phyloP scores from a whole-genome alignment of 2,797 vertebrate species.

The Myotis pilosus region DNA sequence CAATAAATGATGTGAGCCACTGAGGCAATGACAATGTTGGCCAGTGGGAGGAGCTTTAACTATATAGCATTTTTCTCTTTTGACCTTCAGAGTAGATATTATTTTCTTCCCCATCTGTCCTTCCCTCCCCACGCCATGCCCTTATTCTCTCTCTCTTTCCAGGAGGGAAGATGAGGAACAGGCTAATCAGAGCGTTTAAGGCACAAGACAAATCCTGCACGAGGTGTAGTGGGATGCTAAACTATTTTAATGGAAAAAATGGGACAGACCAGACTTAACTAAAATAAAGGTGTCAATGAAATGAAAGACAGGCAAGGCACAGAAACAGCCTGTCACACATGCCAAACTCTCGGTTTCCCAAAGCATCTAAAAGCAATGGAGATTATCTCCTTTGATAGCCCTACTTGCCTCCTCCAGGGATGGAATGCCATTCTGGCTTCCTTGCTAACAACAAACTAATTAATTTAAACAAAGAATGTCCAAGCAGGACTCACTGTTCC shows the following conservation, averaged over 20 bases:
- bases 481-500: background rate
- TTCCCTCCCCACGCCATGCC: background rate
- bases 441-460: background rate
- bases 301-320: background rate
- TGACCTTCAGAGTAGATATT: background rate
- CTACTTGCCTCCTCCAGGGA: background rate
- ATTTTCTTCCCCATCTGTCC: background rate
- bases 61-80: too few species aligned
- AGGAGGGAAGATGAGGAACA: background rate
- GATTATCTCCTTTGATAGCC: background rate
- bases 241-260: background rate
- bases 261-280: background rate
- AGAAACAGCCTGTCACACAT: background rate
- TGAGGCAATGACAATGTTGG: too few species aligned
- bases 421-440: background rate
- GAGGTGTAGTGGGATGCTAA: background rate
- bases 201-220: background rate
- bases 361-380: background rate
- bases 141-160: background rate
- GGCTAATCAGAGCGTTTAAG: background rate
- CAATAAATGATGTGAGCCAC: background rate
- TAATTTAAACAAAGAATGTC: background rate
- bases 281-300: background rate
- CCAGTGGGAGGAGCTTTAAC: background rate
- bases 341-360: background rate